A percentile compares a stretch with the other conserved stretches of the same genome.
phyloP scores from a whole-genome alignment of 2,113 vertebrate genomes.

The Passer domesticus region DNA sequence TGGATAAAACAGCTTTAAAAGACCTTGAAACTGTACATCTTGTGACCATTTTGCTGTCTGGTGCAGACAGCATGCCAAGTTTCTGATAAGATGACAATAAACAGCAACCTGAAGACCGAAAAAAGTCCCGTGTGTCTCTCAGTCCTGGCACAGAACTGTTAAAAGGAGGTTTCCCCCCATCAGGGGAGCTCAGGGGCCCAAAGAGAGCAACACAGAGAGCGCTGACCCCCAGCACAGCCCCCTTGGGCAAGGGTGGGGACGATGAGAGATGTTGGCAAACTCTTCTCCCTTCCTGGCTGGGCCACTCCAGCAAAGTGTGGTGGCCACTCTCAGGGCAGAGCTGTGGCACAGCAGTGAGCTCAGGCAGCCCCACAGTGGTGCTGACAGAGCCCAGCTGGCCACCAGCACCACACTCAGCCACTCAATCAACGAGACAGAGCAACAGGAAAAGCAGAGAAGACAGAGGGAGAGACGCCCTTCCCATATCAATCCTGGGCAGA shows the following conservation, averaged over 20 bases:
- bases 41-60: too few relatives aligned
- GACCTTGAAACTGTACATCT: too few relatives aligned
- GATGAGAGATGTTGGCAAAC: fast-evolving
- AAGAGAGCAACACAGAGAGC: not conserved
- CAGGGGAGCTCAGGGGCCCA: too few relatives aligned
- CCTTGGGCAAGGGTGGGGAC: fast-evolving
- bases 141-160: too few relatives aligned
- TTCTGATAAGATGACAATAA: too few relatives aligned
- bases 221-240: not conserved
- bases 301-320: not conserved
- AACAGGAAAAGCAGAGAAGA: not conserved
- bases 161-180: not conserved
- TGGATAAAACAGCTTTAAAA: too few relatives aligned
- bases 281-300: not conserved
- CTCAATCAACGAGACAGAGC: not conserved
- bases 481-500: fast-evolving
- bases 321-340: not conserved
- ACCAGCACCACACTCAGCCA: fast-evolving
- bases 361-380: not conserved
- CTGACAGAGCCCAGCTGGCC: not conserved
- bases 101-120: too few relatives aligned
- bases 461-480: not conserved
- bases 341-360: fast-evolving
- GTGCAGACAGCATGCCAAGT: fast-evolving
- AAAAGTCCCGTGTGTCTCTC: too few relatives aligned